Conservation (phyloP, 2,888 invertebrate genomes). For the Watsonalla cultraria region DNA sequence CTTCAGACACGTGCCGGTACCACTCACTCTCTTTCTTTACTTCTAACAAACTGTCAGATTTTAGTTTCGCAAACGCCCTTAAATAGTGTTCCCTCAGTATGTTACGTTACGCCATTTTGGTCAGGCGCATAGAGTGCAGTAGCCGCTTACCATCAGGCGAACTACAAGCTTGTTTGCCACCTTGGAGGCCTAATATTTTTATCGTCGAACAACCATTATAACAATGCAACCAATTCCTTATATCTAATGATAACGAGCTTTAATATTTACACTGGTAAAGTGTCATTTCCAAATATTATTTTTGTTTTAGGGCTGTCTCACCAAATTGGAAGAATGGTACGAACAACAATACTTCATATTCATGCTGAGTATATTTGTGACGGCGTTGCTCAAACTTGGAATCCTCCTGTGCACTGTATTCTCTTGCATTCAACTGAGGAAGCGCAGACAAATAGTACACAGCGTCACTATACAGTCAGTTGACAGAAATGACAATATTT, state of each 20-base stretch:
- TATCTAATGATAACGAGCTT: too few species aligned
- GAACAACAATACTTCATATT: conserved; percentile 85
- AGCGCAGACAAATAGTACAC: conserved; percentile 66
- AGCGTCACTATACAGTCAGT: conserved; percentile 57
- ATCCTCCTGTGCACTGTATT: conserved; percentile 84
- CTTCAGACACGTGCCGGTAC: conserved; percentile 80
- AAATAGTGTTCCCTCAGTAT: too few species aligned
- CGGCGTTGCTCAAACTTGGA: conserved; percentile 85
- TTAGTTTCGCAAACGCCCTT: too few species aligned
- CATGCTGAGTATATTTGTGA: conserved; percentile 80
- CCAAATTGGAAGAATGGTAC: conserved; percentile 86
- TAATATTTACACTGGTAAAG: too few species aligned
- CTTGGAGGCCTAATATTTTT: too few species aligned
- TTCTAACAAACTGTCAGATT: too few species aligned
- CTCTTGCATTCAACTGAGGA: conserved; percentile 82
- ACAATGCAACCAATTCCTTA: too few species aligned
- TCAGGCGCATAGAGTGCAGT: too few species aligned
- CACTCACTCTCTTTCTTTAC: conserved; percentile 2
- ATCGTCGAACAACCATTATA: too few species aligned
- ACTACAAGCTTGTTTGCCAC: too few species aligned
- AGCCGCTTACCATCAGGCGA: too few species aligned
- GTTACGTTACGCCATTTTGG: too few species aligned
- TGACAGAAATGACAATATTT: conserved; percentile 64
- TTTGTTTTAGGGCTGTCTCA: conserved; percentile 81
- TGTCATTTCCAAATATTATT: not conserved